Base-by-base conservation (phyloP, 2,888 invertebrate genomes). In the Anorthoa munda region DNA sequence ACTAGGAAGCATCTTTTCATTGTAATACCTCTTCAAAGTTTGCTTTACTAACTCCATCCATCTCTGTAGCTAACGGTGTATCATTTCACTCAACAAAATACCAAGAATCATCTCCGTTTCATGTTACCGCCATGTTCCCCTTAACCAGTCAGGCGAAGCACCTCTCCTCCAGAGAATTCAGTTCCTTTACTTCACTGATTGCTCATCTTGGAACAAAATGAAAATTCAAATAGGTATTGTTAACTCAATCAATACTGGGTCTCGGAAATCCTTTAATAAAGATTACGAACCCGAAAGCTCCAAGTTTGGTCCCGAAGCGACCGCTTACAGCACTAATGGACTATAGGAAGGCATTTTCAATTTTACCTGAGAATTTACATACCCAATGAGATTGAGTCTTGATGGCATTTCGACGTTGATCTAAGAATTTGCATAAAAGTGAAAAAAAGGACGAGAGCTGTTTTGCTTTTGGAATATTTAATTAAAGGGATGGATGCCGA, bases 341-440 rank as follows among this genome's bases (percentile, higher is more conserved):
- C 82, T 83, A 86, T 81, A 77, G 86, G 81, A 84, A 91, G 92
- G 91, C 89, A 94, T 94, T 94, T 94, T 93, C 94, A 94, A 94
- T 94, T 94, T 93, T 90, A 93, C 92, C 92, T 90, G 88, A 21
- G 87, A 86, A 94, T 94, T 94, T 93, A 88, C 94, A 94, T 94
- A 93, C 92, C 92, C 92, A 93, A 93, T 91, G 91, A 91, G 92
- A 88, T 87, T 84, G 89, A 86, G 85, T 66, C 91, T 90, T 90
- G 92, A 91, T 91, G 90, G 88, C 87, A 75, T 79, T 85, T 85
- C 83, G 77, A 81, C 86, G 90, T 89, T 84, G 85, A 86, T 89
- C 86, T 89, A 80, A 82, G 82, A 86, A 92, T 92, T 92, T 89
- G 86, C 90, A 93, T 92, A 88, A 88, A 89, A 89, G 85, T 88